Evolutionary conservation across 2,888 invertebrate species (phyloP).

Genomic region (Leptinotarsa juncta): DNA sequence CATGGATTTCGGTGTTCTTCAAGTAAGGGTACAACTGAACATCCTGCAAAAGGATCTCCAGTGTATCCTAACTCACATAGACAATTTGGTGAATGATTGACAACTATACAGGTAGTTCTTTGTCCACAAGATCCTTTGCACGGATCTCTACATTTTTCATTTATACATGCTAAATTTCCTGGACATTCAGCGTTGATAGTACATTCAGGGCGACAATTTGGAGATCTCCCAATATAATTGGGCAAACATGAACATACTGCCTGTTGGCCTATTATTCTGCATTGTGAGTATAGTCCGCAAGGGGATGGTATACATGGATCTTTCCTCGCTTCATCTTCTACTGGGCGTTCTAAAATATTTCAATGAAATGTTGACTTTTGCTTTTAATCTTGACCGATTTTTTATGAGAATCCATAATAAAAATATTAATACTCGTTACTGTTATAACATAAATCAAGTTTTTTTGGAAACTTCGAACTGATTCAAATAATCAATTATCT

Average conservation of each 20-base stretch:
- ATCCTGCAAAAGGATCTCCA: conserved; percentile 88
- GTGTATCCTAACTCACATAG: conserved; percentile 83
- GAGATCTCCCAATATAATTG: conserved; percentile 84
- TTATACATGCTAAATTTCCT: conserved; percentile 84
- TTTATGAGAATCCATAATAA: too few relatives aligned
- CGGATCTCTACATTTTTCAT: conserved; percentile 84
- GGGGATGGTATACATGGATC: conserved; percentile 87
- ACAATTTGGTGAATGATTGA: conserved; percentile 87
- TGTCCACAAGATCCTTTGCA: conserved; percentile 88
- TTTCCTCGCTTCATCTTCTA: conserved; percentile 68
- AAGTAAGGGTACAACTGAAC: conserved; percentile 60
- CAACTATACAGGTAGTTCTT: conserved; percentile 81
- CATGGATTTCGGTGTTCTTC: conserved; percentile 80
- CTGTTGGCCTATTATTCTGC: conserved; percentile 79
- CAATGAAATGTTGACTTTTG: conserved; percentile 10
- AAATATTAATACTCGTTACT: too few relatives aligned
- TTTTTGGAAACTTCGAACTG: not conserved
- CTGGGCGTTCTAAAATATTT: conserved; percentile 67
- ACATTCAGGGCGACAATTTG: conserved; percentile 89
- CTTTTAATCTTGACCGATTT: too few relatives aligned
- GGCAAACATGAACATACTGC: conserved; percentile 84
- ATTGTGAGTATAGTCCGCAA: conserved; percentile 87
- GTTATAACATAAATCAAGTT: too few relatives aligned
- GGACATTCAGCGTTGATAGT: conserved; percentile 87
- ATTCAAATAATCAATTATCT: conserved; percentile 27